Percentiles rank a stretch among this genome's conserved stretches.
phyloP scores from a whole-genome alignment of 2,113 vertebrate species.

The Oceanodroma tethys region DNA sequence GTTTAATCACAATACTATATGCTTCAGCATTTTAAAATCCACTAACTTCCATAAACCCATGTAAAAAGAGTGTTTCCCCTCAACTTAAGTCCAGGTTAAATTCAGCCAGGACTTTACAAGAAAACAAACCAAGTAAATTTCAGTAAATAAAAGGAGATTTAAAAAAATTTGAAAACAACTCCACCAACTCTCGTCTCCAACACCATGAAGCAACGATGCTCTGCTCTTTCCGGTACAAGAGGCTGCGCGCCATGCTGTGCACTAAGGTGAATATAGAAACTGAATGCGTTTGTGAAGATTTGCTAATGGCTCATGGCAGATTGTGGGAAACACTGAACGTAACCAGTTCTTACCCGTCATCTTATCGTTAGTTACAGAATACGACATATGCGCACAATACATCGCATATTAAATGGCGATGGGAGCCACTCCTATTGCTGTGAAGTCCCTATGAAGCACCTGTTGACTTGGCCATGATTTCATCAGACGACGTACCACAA shows the following conservation, averaged over 20 bases:
- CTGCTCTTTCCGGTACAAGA: background rate
- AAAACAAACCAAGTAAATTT: background rate
- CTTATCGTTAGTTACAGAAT: rapidly evolving
- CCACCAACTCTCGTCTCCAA: no score
- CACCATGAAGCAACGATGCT: rapidly evolving
- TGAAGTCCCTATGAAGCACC: rapidly evolving
- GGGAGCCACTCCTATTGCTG: rapidly evolving
- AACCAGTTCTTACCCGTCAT: rapidly evolving
- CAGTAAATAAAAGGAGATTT: background rate
- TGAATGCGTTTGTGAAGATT: rapidly evolving
- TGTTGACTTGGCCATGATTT: rapidly evolving
- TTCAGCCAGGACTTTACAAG: background rate
- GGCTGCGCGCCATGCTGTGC: rapidly evolving
- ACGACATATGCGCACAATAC: rapidly evolving
- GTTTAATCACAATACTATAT: background rate
- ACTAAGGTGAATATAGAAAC: rapidly evolving
- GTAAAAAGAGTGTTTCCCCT: background rate
- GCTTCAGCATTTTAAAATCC: background rate
- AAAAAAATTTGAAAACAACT: background rate
- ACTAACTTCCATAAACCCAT: background rate
- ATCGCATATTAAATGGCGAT: rapidly evolving
- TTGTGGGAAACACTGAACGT: rapidly evolving
- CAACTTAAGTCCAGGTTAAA: background rate
- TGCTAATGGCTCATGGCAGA: rapidly evolving
- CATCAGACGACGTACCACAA: rapidly evolving